Evolutionary conservation across 1,140 invertebrate species (phyloP).

Genomic region (Neelides sp.): DNA sequence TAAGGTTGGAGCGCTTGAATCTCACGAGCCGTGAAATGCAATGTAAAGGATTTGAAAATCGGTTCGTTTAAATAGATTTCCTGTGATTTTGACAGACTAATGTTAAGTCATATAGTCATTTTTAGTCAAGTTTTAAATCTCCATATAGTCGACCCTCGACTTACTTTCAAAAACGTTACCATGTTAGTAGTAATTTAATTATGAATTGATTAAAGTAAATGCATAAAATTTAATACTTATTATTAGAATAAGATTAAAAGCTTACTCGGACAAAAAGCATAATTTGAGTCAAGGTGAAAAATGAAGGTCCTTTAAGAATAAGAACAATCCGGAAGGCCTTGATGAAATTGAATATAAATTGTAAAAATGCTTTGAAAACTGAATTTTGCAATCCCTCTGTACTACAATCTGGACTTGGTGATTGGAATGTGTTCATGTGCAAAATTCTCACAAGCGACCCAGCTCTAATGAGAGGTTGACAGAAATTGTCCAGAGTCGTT

Average conservation of each 20-base stretch:
- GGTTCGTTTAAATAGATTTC: no score
- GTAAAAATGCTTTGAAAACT: conserved; percentile 5
- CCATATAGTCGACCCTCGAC: no score
- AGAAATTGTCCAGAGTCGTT: conserved; percentile 9
- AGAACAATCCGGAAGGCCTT: conserved; percentile 20
- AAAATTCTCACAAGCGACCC: conserved; percentile 12
- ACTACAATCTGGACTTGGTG: no score
- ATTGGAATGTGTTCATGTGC: background rate
- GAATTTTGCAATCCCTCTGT: conserved; percentile 4
- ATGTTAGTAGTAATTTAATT: no score
- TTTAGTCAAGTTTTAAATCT: no score
- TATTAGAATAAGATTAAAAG: background rate
- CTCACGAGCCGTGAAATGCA: no score
- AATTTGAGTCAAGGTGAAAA: conserved; percentile 15
- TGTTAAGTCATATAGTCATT: no score
- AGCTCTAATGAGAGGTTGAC: background rate
- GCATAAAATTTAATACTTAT: background rate
- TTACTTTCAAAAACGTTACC: no score
- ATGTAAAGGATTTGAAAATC: no score
- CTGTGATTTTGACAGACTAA: no score
- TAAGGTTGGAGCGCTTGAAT: no score
- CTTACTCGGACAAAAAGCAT: conserved; percentile 19
- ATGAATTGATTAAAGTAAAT: no score
- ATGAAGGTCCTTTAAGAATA: conserved; percentile 13
- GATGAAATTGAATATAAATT: conserved; percentile 16